Base-by-base conservation (phyloP, 2,888 invertebrate species). In the Phalera bucephala region DNA sequence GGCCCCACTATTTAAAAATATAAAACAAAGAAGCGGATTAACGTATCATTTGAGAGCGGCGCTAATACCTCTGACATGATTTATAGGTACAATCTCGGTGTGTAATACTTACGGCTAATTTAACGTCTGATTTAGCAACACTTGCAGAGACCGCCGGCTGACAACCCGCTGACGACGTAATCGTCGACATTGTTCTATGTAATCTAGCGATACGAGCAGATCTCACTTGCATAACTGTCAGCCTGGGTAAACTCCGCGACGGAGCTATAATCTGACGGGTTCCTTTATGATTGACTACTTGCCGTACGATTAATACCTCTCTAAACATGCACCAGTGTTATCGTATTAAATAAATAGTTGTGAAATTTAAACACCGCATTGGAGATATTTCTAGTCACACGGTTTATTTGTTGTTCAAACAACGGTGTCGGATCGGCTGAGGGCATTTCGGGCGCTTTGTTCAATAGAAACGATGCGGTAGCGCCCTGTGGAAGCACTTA, bases 1-100 rank as follows among this genome's bases (percentile, higher is more conserved):
- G 84, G 80, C 79, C 79, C 78, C 79, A 86, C 87, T 84, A 86
- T 89, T 85, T 85, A 86, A 86, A 85, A 87, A 85, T 83, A 85
- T 72, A 83, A 86, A 87, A 87, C 84, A 87, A 84, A 87, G 86
- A 87, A 64, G 68, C 74, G 74, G 88, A 88, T 88, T 88, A 87
- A 85, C 71, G 86, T 81, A 87, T 88, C 89, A 87, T 80, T 74
- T 71, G 64, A 46, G 69, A 71, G 52, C 64, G 62, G 64, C 64
- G 72, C 61, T 86, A 83, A 85, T 78, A 68, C 83, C 72, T 61
- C 60, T 83, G 87, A 86, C 88, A 80, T 85, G 81, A 85, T 84
- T 85, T 87, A 80, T 79, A 75, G 65, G 58, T 59, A 68, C 81
- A 82, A 80, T 80, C 79, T 79, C 64, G 60, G 71, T 73, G 76